phyloP scores from a whole-genome alignment of 2,888 invertebrate species.

The Drosophila conformis region DNA sequence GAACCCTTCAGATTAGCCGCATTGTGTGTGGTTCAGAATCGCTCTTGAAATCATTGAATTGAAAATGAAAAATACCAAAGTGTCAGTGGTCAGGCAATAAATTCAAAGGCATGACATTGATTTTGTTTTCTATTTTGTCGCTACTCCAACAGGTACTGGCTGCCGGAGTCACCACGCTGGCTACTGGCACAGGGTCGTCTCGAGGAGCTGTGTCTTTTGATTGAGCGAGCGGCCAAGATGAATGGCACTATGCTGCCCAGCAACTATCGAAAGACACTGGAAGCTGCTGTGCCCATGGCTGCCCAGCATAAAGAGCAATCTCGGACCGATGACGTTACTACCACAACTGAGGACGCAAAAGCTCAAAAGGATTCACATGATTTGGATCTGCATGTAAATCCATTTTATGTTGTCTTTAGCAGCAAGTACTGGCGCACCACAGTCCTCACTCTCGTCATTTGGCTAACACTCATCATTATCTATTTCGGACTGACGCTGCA shows the following conservation, averaged over 20 bases:
- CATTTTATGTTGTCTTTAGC: slow-evolving; percentile 88
- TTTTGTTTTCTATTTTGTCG: slow-evolving; percentile 8
- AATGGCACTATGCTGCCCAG: slow-evolving; percentile 88
- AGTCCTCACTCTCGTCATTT: slow-evolving; percentile 88
- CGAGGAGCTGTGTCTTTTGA: slow-evolving; percentile 88
- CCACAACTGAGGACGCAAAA: slow-evolving; percentile 18
- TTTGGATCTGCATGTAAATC: slow-evolving; percentile 82
- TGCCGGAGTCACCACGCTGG: slow-evolving; percentile 93
- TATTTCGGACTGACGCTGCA: slow-evolving; percentile 93
- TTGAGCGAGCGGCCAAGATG: slow-evolving; percentile 88
- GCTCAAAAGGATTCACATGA: slow-evolving; percentile 66
- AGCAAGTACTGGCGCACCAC: slow-evolving; percentile 89
- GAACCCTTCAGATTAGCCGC: slow-evolving; percentile 44
- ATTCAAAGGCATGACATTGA: slow-evolving; percentile 45
- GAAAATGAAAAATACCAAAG: slow-evolving; percentile 69
- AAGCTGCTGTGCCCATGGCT: slow-evolving; percentile 74
- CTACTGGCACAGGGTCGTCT: slow-evolving; percentile 89
- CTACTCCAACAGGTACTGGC: slow-evolving; percentile 87
- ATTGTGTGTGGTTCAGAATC: slow-evolving; percentile 28
- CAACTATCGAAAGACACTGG: slow-evolving; percentile 88
- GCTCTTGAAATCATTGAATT: slow-evolving; percentile 48
- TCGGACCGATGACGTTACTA: slow-evolving; percentile 22
- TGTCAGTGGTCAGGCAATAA: slow-evolving; percentile 65
- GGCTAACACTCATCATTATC: slow-evolving; percentile 91
- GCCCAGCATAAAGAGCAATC: slow-evolving; percentile 70